A percentile compares a stretch with the other conserved stretches of the same genome.
phyloP scores from a whole-genome alignment of 1,140 invertebrate species.

The Rhyzopertha dominica region DNA sequence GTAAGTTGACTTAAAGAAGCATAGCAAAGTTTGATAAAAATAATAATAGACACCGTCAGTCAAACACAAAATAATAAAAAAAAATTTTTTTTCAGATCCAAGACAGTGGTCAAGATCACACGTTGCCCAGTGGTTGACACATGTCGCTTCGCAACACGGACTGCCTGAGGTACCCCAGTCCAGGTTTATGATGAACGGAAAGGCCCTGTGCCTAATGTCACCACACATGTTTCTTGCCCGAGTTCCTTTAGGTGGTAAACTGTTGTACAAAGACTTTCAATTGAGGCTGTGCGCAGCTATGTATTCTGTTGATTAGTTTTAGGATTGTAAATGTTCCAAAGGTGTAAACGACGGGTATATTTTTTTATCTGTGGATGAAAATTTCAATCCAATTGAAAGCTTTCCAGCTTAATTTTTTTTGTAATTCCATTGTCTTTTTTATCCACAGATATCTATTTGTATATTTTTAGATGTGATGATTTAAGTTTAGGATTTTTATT shows the following conservation, averaged over 20 bases:
- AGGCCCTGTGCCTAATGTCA: slow-evolving; percentile 70
- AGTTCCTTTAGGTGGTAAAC: slow-evolving; percentile 63
- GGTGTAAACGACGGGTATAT: too few relatives aligned
- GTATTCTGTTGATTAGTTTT: too few relatives aligned
- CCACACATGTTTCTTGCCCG: slow-evolving; percentile 66
- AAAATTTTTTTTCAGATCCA: slow-evolving; percentile 54
- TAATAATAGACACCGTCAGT: background rate
- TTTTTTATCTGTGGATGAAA: too few relatives aligned
- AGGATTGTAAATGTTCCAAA: too few relatives aligned
- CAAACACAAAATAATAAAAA: slow-evolving; percentile 5
- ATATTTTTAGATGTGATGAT: too few relatives aligned
- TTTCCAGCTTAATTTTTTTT: too few relatives aligned
- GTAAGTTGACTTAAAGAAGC: slow-evolving; percentile 17
- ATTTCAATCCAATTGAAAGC: too few relatives aligned
- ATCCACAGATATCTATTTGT: too few relatives aligned
- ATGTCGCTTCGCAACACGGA: slow-evolving; percentile 55
- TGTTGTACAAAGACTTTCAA: slow-evolving; percentile 54
- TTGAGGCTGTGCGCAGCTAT: slow-evolving; percentile 36
- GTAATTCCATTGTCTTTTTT: too few relatives aligned
- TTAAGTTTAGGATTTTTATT: too few relatives aligned
- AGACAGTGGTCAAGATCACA: slow-evolving; percentile 62
- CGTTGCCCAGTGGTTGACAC: slow-evolving; percentile 59
- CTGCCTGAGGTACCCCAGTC: slow-evolving; percentile 53
- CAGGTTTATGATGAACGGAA: slow-evolving; percentile 72
- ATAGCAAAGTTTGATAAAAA: background rate